Evolutionary conservation across 2,113 vertebrate genomes (phyloP), one percentile per base, ranked within the genome.

Genomic region (Gulo gulo): DNA sequence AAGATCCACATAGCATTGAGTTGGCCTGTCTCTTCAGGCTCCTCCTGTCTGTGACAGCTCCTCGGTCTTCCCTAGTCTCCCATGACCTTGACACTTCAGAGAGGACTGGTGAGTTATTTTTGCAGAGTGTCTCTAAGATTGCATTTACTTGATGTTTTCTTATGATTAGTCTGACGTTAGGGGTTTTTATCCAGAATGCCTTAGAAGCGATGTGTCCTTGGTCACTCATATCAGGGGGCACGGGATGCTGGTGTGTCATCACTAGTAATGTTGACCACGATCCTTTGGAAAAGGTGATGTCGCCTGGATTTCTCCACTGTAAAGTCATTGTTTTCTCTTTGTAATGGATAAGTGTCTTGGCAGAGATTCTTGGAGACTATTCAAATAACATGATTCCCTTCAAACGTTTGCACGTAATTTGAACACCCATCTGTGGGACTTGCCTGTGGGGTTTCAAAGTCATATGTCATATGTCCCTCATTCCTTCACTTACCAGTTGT

Each of bases 161-260:
- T 59, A 36, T 26, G 85, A 42, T 79, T 47, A 63, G 65, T 74
- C 7, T 24, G 7, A 85, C 5, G 9, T 45, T 18, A 39, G 0
- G 5, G 11, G 45, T 82, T 67, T 57, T 88, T 78, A 59, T 81
- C 18, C 42, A 61, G 61, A 65, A 57, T 80, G 45, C 20, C 18
- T 15, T n/a, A 31, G 39, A 78, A 63, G 31, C 26, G 50, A 79
- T 14, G 31, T 21, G 18, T 31, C 21, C 42, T 76, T 29, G 47
- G 61, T 36, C 12, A 6, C 7, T 89, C 21, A 3, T 21, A 20
- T 3, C 29, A 8, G 0, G 50, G 12, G 15, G 9, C 4, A 29
- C 2, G 0, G 18, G 42, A 71, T 6, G 6, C 36, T n/a, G 34
- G 20, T 12, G 4, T 0, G 1, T 76, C n/a, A 57, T 42, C n/a